Conservation (phyloP, 2,888 invertebrate species). For the Sinhomidia bicolor region DNA sequence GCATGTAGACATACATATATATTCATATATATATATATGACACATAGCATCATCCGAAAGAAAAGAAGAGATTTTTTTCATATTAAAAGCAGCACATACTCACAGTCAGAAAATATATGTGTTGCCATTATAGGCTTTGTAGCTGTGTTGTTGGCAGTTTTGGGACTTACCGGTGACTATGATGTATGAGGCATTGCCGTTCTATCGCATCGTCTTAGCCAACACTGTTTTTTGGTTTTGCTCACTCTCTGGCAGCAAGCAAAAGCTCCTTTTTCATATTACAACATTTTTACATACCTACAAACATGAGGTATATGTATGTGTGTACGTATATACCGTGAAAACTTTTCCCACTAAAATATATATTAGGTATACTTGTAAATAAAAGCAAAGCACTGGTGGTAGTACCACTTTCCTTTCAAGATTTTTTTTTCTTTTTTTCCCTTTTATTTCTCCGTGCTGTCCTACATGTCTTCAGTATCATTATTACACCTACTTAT, state of each 20-base stretch:
- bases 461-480: constrained; percentile 10
- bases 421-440: constrained; percentile 39
- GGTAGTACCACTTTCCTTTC: constrained; percentile 15
- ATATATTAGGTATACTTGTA: constrained; percentile 10
- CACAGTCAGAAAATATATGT: constrained; percentile 67
- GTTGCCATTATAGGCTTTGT: constrained; percentile 61
- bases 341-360: neutral
- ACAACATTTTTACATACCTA: neutral
- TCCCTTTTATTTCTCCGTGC: constrained; percentile 31
- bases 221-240: constrained; percentile 46
- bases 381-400: neutral
- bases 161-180: constrained; percentile 77
- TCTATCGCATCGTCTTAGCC: constrained; percentile 59
- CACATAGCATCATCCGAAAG: neutral
- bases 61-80: constrained; percentile 3
- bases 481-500: constrained; percentile 39
- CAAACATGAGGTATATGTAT: neutral
- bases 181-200: constrained; percentile 75
- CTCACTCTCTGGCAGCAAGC: neutral
- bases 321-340: neutral
- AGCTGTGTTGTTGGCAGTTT: constrained; percentile 78
- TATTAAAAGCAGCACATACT: constrained; percentile 57
- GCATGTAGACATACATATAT: neutral
- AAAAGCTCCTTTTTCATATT: neutral
- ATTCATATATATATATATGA: neutral